Evolutionary conservation across 2,797 vertebrate species (phyloP).

Genomic region (Myotis findleyi): DNA sequence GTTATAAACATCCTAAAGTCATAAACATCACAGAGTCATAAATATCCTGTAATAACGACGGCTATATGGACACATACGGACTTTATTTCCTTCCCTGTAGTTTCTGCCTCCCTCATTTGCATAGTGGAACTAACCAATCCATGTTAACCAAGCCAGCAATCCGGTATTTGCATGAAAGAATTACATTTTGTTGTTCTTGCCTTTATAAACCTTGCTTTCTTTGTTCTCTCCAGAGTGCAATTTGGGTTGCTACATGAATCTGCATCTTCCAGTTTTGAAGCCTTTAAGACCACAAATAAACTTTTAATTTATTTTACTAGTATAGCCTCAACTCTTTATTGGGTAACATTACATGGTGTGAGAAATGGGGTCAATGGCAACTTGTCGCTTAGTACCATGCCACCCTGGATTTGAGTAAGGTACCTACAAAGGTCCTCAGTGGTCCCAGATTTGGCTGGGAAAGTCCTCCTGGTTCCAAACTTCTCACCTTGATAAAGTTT

Average conservation of each 20-base stretch:
- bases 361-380: not conserved
- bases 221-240: not conserved
- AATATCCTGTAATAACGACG: not conserved
- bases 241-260: not conserved
- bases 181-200: not conserved
- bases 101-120: not conserved
- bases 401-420: not conserved
- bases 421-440: not conserved
- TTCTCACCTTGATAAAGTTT: not conserved
- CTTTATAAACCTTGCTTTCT: not conserved
- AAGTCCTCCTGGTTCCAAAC: not conserved
- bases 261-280: not conserved
- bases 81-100: not conserved
- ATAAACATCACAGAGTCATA: not conserved
- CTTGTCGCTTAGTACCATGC: not conserved
- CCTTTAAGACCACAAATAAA: not conserved
- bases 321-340: not conserved
- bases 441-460: not conserved
- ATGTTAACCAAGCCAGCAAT: not conserved
- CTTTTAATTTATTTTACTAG: not conserved
- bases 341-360: not conserved
- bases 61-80: not conserved
- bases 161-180: not conserved
- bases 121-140: not conserved
- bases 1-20: not conserved